Percentiles rank a stretch among this genome's conserved stretches.
These are phyloP conservation scores for Amyelois transitella DNA, from an alignment of 1,140 invertebrate species.

Conservation along the genomic window DNA sequence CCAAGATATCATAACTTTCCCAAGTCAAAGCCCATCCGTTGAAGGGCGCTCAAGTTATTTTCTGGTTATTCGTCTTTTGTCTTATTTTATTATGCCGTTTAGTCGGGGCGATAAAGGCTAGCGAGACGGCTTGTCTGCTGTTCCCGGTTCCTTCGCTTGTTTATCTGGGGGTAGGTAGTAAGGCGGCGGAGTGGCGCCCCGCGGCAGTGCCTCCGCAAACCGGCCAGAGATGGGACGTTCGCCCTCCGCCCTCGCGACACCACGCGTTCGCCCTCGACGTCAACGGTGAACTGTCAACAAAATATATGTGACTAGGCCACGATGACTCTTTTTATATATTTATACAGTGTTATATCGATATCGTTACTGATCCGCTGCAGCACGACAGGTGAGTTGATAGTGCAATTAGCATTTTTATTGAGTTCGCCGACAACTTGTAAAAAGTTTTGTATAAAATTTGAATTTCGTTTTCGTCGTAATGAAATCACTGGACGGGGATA, in stretches of 20 bases:
- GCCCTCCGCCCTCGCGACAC: slow-evolving; percentile 21
- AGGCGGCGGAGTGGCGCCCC: slow-evolving; percentile 46
- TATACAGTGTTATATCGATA: slow-evolving; percentile 66
- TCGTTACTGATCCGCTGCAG: slow-evolving; percentile 53
- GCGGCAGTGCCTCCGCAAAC: slow-evolving; percentile 59
- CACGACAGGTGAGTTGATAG: slow-evolving; percentile 60
- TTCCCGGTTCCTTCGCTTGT: slow-evolving; percentile 68
- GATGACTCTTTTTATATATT: slow-evolving; percentile 72
- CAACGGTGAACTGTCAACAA: slow-evolving; percentile 46
- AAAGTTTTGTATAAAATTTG: slow-evolving; percentile 36
- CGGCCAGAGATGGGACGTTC: slow-evolving; percentile 61
- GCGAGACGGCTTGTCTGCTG: slow-evolving; percentile 71
- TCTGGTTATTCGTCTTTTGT: slow-evolving; percentile 60
- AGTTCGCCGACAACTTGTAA: slow-evolving; percentile 37
- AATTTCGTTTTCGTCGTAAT: slow-evolving; percentile 3
- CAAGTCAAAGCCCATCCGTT: slow-evolving; percentile 20
- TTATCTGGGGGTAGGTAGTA: slow-evolving; percentile 64
- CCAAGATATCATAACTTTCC: background rate
- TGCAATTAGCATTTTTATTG: slow-evolving; percentile 63
- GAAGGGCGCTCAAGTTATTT: slow-evolving; percentile 32
- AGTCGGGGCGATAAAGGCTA: slow-evolving; percentile 50
- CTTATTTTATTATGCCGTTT: slow-evolving; percentile 63
- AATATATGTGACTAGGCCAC: slow-evolving; percentile 38
- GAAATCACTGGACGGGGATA: too few relatives aligned
- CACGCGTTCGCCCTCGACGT: slow-evolving; percentile 33